Percentiles rank a stretch among this genome's conserved stretches.
phyloP scores from a whole-genome alignment of 2,113 vertebrate species.

The Malurus cyaneus region DNA sequence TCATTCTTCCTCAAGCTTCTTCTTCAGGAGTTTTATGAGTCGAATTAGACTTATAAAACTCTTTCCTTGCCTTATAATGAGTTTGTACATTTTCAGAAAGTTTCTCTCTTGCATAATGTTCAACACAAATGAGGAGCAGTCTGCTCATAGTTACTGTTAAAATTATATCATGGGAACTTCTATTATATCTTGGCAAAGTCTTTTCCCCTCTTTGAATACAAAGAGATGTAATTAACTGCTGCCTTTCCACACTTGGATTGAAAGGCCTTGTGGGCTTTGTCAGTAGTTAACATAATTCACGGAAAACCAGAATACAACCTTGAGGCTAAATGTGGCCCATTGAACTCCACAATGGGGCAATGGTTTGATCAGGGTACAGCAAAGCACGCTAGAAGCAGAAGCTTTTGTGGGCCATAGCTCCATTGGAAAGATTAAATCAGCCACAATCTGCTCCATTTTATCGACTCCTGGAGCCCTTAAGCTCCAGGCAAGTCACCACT shows the following conservation, averaged over 20 bases:
- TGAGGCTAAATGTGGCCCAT: conserved; percentile 40
- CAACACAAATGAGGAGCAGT: conserved; percentile 1
- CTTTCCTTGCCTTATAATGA: conserved; percentile 9
- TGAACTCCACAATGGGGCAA: conserved; percentile 20
- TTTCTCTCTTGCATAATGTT: conserved; percentile 36
- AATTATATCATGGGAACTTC: conserved; percentile 27
- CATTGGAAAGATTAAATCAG: conserved; percentile 30
- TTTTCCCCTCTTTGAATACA: conserved; percentile 2
- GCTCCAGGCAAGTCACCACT: not conserved
- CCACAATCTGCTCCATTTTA: conserved; percentile 46
- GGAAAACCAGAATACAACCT: conserved; percentile 41
- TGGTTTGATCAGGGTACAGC: not conserved
- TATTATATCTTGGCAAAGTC: conserved; percentile 9
- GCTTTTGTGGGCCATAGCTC: not conserved
- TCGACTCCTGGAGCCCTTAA: not conserved
- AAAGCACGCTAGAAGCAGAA: conserved; percentile 31
- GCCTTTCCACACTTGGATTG: conserved; percentile 10
- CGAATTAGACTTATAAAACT: not conserved
- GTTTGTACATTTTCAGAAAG: conserved; percentile 33
- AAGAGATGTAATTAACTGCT: conserved; percentile 43
- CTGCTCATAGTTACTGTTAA: conserved; percentile 37
- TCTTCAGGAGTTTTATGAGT: not conserved
- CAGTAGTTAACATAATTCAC: conserved; percentile 15
- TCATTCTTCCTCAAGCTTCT: not conserved
- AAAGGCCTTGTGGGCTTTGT: conserved; percentile 8